Evolutionary conservation across 2,888 invertebrate genomes (phyloP), one percentile per base, ranked within the genome.

Genomic region (Malacosoma neustria): DNA sequence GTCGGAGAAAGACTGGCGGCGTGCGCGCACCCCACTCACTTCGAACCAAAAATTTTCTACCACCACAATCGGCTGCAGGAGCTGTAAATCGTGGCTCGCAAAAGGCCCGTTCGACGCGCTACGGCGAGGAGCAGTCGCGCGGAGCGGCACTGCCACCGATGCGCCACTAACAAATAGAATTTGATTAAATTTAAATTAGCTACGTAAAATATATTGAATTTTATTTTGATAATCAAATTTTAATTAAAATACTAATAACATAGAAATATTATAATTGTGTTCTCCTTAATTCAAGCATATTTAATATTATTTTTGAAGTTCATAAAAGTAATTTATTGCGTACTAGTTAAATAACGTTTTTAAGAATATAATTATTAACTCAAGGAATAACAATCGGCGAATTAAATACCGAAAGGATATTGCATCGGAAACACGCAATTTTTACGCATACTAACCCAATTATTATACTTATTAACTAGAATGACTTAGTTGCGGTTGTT

Each of bases 11-110:
- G 76, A 82, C 81, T 81, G 79, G 34, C 62, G 61, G 74, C 82
- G 80, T 79, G 61, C 48, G 77, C 81, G 82, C 84, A 84, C 82
- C 84, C 84, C 81, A 82, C 84, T 82, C 71, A 76, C 79, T 74
- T 81, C 80, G 77, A 75, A 81, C 82, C 81, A 72, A 80, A 76
- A 74, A 74, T 72, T 74, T 77, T 76, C 77, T 79, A 74, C 82
- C 82, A 82, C 81, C 77, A 67, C 66, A 55, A 61, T 52, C 47
- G 44, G 49, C 42, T 34, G 49, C 65, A 69, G 73, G 62, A 72
- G 54, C 52, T 53, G 43, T 54, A 54, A 70, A 64, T 51, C 54
- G 67, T 63, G 79, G 76, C 64, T 72, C 74, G 76, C 73, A 57
- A 47, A 51, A n/a, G 41, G 32, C 12, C 22, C 22, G 22, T 9